These are phyloP conservation scores for Cynaeus angustus DNA, from an alignment of 2,888 invertebrate genomes.

Conservation along the genomic window DNA sequence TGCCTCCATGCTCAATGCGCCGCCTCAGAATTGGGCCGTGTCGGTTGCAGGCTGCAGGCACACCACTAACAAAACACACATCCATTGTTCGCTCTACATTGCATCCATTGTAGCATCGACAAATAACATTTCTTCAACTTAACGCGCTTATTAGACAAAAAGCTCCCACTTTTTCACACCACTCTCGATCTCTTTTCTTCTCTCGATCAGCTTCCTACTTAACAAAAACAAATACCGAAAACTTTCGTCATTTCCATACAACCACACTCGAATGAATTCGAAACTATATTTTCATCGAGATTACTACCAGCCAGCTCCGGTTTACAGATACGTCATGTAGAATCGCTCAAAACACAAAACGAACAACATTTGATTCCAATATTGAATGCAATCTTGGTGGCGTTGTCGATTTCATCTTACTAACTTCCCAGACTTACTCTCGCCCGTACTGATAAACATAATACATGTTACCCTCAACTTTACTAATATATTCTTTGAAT, in stretches of 20 bases:
- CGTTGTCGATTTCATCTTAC: constrained; percentile 9
- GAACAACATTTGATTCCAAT: constrained; percentile 27
- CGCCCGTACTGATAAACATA: neutral
- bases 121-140: constrained; percentile 45
- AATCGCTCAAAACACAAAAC: constrained; percentile 32
- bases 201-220: constrained; percentile 21
- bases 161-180: constrained; percentile 11
- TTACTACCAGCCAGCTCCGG: constrained; percentile 17
- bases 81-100: constrained; percentile 38
- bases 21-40: constrained; percentile 50
- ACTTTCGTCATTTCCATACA: constrained; percentile 22
- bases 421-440: neutral
- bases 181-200: constrained; percentile 12
- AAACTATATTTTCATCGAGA: constrained; percentile 29
- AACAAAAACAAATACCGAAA: constrained; percentile 29
- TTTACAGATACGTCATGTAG: constrained; percentile 32
- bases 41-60: constrained; percentile 51
- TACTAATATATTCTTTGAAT: neutral
- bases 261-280: constrained; percentile 12
- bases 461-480: neutral
- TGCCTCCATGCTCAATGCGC: constrained; percentile 56
- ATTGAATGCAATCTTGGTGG: constrained; percentile 13
- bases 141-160: constrained; percentile 18
- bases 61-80: constrained; percentile 46
- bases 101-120: constrained; percentile 35